Conservation (phyloP, 2,113 vertebrate species). For the Tetraodon nigroviridis region DNA sequence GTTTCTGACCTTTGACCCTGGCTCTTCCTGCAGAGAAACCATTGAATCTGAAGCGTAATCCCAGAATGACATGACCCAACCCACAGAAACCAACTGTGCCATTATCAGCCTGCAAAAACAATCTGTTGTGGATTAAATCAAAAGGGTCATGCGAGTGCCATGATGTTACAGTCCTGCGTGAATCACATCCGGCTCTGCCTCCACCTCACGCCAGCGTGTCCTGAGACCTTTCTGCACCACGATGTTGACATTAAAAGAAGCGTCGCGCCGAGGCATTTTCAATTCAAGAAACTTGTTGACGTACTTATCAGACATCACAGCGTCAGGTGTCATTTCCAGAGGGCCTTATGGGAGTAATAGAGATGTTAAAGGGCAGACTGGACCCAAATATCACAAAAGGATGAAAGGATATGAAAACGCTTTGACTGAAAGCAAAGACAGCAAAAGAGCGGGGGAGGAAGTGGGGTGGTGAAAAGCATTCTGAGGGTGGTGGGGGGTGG, state of each 20-base stretch:
- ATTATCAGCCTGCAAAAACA: neutral
- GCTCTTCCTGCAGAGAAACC: conserved; percentile 4
- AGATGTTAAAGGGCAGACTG: conserved; percentile 63
- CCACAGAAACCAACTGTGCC: neutral
- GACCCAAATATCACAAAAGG: conserved; percentile 64
- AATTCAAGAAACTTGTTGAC: conserved; percentile 67
- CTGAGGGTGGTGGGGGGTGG: neutral
- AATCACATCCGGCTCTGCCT: neutral
- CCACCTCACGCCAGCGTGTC: conserved; percentile 12
- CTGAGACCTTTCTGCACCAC: conserved; percentile 36
- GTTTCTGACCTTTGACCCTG: conserved; percentile 8
- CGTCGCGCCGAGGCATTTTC: conserved; percentile 48
- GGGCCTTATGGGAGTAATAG: conserved; percentile 58
- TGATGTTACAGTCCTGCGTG: conserved; percentile 18
- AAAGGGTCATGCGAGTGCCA: neutral
- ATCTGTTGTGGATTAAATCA: conserved; percentile 5
- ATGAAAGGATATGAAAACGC: conserved; percentile 54
- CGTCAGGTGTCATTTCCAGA: conserved; percentile 54
- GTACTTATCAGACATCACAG: conserved; percentile 62
- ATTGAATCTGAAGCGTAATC: conserved; percentile 3
- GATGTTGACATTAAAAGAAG: conserved; percentile 55
- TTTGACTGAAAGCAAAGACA: conserved; percentile 45
- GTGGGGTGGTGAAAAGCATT: neutral
- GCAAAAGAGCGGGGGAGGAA: neutral
- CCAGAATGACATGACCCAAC: conserved; percentile 13